phyloP scores from a whole-genome alignment of 2,888 invertebrate species.

The Notocelia uddmanniana region DNA sequence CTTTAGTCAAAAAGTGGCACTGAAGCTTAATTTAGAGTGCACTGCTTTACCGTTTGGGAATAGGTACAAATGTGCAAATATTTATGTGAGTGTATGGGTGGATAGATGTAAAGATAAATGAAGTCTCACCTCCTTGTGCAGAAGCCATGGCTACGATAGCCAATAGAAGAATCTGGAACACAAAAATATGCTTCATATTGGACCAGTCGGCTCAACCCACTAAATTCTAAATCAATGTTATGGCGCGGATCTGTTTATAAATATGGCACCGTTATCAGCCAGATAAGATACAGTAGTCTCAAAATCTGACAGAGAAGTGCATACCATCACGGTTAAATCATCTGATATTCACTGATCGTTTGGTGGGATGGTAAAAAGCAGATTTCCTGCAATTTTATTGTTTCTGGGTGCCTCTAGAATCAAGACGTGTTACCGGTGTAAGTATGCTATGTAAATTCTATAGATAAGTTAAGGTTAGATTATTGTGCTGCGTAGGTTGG shows the following conservation, averaged over 20 bases:
- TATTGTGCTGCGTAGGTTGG: not conserved
- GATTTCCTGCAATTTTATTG: constrained; percentile 28
- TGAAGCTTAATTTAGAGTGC: too few relatives aligned
- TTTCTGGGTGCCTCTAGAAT: constrained; percentile 16
- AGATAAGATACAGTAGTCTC: constrained; percentile 33
- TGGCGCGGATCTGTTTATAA: constrained; percentile 11
- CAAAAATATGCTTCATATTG: constrained; percentile 50
- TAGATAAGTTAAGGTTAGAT: not conserved
- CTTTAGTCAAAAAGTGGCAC: too few relatives aligned
- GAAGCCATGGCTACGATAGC: constrained; percentile 59
- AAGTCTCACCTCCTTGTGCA: constrained; percentile 50
- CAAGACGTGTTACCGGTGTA: not conserved
- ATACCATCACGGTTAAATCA: constrained; percentile 9
- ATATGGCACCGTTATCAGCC: constrained; percentile 17
- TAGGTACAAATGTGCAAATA: too few relatives aligned
- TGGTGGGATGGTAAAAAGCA: constrained; percentile 8
- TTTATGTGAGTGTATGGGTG: not conserved
- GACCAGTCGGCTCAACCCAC: constrained; percentile 1
- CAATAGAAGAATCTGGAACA: constrained; percentile 60
- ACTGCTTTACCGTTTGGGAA: too few relatives aligned
- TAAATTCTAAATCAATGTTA: not conserved
- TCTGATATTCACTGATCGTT: constrained; percentile 2
- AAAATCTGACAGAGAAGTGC: constrained; percentile 19
- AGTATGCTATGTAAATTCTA: not conserved
- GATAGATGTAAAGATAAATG: not conserved